A percentile compares a stretch with the other conserved stretches of the same genome.
Evolutionary conservation across 2,113 vertebrate species (phyloP).

Genomic region (Urocitellus parryii): DNA sequence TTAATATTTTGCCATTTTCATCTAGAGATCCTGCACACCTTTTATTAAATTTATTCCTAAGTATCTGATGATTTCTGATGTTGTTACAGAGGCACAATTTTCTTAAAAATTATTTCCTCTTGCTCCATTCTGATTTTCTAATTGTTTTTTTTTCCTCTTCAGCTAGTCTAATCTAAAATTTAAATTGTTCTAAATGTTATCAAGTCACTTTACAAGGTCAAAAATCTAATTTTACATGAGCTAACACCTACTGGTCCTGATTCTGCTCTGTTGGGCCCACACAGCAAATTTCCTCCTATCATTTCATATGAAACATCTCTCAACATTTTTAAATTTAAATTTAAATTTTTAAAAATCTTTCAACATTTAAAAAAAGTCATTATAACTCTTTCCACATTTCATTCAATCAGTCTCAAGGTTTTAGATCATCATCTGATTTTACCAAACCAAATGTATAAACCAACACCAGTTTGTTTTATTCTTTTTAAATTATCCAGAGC

Average conservation of each 20-base stretch:
- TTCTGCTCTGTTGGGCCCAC: neutral
- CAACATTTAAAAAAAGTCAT: neutral
- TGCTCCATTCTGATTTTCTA: neutral
- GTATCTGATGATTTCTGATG: neutral
- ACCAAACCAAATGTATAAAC: neutral
- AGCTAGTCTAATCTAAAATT: constrained; percentile 24
- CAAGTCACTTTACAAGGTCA: neutral
- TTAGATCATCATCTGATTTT: constrained; percentile 10
- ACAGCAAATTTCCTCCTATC: neutral
- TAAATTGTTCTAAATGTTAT: constrained; percentile 14
- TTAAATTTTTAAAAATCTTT: neutral
- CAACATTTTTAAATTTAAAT: too few species aligned
- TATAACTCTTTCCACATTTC: neutral
- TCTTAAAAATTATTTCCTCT: neutral
- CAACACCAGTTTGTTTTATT: neutral
- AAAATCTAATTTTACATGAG: neutral
- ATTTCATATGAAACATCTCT: neutral
- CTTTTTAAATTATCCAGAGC: constrained; percentile 17
- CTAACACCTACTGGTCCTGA: neutral
- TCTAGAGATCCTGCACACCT: neutral
- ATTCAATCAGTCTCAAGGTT: neutral
- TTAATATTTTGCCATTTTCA: neutral
- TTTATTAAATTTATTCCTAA: neutral
- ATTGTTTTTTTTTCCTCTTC: neutral
- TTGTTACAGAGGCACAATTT: neutral